Base-by-base conservation (phyloP, 2,113 vertebrate species). In the Mobula hypostoma region DNA sequence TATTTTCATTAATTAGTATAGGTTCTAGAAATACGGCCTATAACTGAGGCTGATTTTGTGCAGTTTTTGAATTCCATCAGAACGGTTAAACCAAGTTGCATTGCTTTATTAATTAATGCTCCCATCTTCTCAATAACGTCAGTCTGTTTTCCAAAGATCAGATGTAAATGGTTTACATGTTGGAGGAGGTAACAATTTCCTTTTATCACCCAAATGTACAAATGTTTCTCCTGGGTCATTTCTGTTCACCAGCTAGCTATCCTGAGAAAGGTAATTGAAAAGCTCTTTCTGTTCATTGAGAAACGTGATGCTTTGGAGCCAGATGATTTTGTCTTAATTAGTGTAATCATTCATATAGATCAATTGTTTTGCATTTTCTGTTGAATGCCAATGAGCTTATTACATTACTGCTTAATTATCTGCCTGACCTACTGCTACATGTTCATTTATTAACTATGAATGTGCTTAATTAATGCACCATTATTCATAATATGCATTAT, bases 231-330 rank as follows among this genome's bases (percentile, higher is more conserved):
- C 0, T 11, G 24, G 40, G 8, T 56, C 32, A 93, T 56, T 70
- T 93, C 91, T 93, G 19, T 7, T 48, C 36, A 93, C 66, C 32
- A 24, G 32, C 29, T 70, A 68, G 68, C 90, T 76, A 12, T 21
- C 14, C 70, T 76, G 11, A 70, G 11, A 36, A 56, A 24, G 70
- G 36, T 72, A 48, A 74, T 93, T 74, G 68, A 74, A 93, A n/a
- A 68, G 12, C 66, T 66, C 66, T 61, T 91, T 91, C 29, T 66
- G 88, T 91, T 91, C n/a, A 91, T 32, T 70, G 40, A 93, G 36
- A 1, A 1, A 12, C 70, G 27, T 29, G 36, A 21, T 74, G 19
- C 90, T 72, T 48, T 92, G 32, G 36, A 93, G 21, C 66, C 36
- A 93, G 68, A 27, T 48, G 21, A 36, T 68, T 27, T 93, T 36